phyloP scores from a whole-genome alignment of 2,797 vertebrate species.

The Bryconaethiops microstoma region DNA sequence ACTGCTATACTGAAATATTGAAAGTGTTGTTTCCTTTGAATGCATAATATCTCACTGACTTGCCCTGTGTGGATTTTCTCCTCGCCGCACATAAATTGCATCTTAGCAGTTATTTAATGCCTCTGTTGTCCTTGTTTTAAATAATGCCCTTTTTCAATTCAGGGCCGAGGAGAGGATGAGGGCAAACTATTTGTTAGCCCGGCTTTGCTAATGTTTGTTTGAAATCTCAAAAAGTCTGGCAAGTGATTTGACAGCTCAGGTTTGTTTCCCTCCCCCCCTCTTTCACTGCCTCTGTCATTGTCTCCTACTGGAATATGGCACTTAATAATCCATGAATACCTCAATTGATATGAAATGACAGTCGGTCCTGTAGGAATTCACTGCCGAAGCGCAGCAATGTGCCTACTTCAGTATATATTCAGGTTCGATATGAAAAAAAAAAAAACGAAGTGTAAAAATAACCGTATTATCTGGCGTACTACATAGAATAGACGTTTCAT shows the following conservation, averaged over 20 bases:
- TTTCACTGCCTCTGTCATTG: slow-evolving; percentile 36
- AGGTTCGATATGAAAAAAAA: slow-evolving; percentile 23
- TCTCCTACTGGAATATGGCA: slow-evolving; percentile 48
- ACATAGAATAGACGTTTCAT: slow-evolving; percentile 32
- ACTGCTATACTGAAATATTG: slow-evolving; percentile 33
- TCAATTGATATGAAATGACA: slow-evolving; percentile 55
- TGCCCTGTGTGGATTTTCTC: slow-evolving; percentile 18
- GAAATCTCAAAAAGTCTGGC: slow-evolving; percentile 38
- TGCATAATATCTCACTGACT: slow-evolving; percentile 15
- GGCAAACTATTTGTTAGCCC: slow-evolving; percentile 15
- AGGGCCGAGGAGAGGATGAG: slow-evolving; percentile 19
- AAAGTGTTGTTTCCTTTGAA: slow-evolving; percentile 36
- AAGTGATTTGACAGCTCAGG: slow-evolving; percentile 47
- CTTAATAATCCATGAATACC: slow-evolving; percentile 60
- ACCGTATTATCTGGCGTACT: slow-evolving; percentile 15
- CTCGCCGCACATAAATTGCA: slow-evolving; percentile 15
- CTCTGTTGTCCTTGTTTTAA: slow-evolving; percentile 21
- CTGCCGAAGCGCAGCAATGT: slow-evolving; percentile 33
- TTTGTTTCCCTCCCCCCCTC: slow-evolving; percentile 22
- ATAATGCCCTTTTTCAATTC: slow-evolving; percentile 30
- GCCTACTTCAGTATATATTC: slow-evolving; percentile 34
- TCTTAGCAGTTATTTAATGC: not conserved
- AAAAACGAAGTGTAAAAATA: slow-evolving; percentile 31
- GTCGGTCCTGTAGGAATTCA: slow-evolving; percentile 53
- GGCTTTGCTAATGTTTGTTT: slow-evolving; percentile 14